Percentiles rank a stretch among this genome's conserved stretches.
phyloP scores from a whole-genome alignment of 2,113 vertebrate genomes.

The Chroicocephalus ridibundus region DNA sequence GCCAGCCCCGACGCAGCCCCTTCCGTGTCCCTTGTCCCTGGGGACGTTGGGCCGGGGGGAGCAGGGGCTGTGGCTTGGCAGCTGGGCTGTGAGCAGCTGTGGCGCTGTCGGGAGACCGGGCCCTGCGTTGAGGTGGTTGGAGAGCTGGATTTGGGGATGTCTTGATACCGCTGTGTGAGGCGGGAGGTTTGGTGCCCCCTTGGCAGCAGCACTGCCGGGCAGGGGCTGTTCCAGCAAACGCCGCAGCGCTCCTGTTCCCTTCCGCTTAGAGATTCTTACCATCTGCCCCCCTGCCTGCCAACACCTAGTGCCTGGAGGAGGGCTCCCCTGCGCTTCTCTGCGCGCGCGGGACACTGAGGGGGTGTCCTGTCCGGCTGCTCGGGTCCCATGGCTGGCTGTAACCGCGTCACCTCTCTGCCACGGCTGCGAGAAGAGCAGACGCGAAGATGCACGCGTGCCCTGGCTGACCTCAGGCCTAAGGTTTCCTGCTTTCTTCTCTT shows the following conservation, averaged over 20 bases:
- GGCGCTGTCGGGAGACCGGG: background rate
- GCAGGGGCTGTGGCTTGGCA: background rate
- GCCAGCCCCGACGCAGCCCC: accelerated
- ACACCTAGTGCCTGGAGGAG: background rate
- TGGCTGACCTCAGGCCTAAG: conserved; percentile 61
- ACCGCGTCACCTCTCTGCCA: conserved; percentile 26
- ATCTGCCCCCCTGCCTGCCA: background rate
- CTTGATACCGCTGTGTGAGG: background rate
- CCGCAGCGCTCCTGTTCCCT: background rate
- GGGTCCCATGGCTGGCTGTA: conserved; percentile 9
- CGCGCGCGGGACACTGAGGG: accelerated
- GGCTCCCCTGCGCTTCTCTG: background rate
- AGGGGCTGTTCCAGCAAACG: background rate
- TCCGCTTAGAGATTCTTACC: background rate
- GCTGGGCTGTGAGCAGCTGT: background rate
- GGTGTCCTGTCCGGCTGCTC: conserved; percentile 7
- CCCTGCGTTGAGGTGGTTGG: accelerated
- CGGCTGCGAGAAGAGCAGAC: conserved; percentile 49
- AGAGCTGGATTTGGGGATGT: background rate
- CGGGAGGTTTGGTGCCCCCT: background rate
- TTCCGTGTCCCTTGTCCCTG: background rate
- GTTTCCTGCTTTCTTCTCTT: conserved; percentile 17
- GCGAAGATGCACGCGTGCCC: background rate
- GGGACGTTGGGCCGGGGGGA: background rate
- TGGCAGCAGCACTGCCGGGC: background rate